A percentile compares a stretch with the other conserved stretches of the same genome.
Evolutionary conservation across 23 tunicate species (phyloP).

Genomic region (Halocynthia roretzi): DNA sequence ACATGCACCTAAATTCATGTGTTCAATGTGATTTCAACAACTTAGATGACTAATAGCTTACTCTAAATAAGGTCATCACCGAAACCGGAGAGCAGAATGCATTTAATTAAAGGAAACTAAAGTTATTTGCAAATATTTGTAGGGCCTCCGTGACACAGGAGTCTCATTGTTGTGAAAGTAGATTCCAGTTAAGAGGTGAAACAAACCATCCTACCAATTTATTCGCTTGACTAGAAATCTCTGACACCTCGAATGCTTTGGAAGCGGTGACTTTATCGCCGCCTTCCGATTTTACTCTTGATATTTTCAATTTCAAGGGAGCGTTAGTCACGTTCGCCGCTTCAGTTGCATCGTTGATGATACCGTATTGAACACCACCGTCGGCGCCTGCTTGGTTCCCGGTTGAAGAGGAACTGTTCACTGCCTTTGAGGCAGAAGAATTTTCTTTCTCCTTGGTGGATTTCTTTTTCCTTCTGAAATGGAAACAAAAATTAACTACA

Average conservation of each 20-base stretch:
- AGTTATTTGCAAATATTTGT: too few relatives aligned
- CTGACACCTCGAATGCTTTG: conserved; percentile 51
- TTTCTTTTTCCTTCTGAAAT: conserved; percentile 4
- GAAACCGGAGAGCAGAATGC: too few relatives aligned
- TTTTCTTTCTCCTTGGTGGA: not conserved
- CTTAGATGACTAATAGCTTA: too few relatives aligned
- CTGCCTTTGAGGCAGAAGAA: conserved; percentile 24
- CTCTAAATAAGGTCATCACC: too few relatives aligned
- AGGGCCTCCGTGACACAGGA: too few relatives aligned
- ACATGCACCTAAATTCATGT: too few relatives aligned
- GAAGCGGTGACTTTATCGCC: conserved; percentile 14
- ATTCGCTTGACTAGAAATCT: not conserved
- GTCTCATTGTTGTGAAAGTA: too few relatives aligned
- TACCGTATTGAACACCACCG: conserved; percentile 44
- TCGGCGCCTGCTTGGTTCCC: conserved; percentile 27
- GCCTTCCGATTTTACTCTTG: conserved; percentile 38
- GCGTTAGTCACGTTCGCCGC: conserved; percentile 27
- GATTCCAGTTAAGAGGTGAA: too few relatives aligned
- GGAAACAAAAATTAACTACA: not conserved
- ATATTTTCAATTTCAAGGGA: conserved; percentile 69
- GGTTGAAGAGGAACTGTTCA: conserved; percentile 11
- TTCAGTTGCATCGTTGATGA: conserved; percentile 35
- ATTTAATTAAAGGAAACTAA: too few relatives aligned
- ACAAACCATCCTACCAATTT: too few relatives aligned
- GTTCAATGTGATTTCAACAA: too few relatives aligned